These are phyloP conservation scores for Tenodera sinensis DNA, from an alignment of 2,888 invertebrate species.

Conservation along the genomic window DNA sequence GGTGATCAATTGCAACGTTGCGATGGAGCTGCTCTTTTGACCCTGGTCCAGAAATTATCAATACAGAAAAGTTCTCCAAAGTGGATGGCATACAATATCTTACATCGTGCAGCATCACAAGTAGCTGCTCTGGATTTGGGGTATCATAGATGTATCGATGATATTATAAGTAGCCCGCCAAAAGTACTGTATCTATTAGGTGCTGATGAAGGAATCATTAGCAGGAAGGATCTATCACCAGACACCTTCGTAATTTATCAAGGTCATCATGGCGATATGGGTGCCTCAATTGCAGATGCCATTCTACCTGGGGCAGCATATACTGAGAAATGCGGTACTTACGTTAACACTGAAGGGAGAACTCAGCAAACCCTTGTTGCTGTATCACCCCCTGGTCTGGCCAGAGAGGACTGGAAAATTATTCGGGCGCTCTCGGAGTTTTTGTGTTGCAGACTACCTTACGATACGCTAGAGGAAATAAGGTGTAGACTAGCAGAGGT, in stretches of 20 bases:
- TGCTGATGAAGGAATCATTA: slow-evolving; percentile 81
- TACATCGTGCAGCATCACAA: slow-evolving; percentile 89
- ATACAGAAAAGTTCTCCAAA: slow-evolving; percentile 35
- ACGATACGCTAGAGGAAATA: slow-evolving; percentile 81
- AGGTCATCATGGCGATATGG: slow-evolving; percentile 96
- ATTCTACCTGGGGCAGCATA: slow-evolving; percentile 95
- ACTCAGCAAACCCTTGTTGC: slow-evolving; percentile 87
- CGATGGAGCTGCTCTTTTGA: slow-evolving; percentile 74
- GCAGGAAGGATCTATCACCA: slow-evolving; percentile 70
- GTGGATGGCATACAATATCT: slow-evolving; percentile 85
- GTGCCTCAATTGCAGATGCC: slow-evolving; percentile 89
- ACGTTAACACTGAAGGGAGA: slow-evolving; percentile 96
- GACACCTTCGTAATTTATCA: slow-evolving; percentile 87
- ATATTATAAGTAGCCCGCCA: slow-evolving; percentile 61
- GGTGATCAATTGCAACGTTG: slow-evolving; percentile 73
- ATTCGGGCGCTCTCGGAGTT: slow-evolving; percentile 89
- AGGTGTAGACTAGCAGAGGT: slow-evolving; percentile 77
- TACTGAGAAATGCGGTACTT: slow-evolving; percentile 97
- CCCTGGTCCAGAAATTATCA: slow-evolving; percentile 52
- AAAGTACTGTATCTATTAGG: slow-evolving; percentile 86
- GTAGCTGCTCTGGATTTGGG: slow-evolving; percentile 96
- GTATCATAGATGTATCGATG: slow-evolving; percentile 70
- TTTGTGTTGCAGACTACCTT: slow-evolving; percentile 68
- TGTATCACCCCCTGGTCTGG: slow-evolving; percentile 87
- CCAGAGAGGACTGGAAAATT: slow-evolving; percentile 98